Conservation (phyloP, 2,888 invertebrate genomes). For the Caenorhabditis virilis region DNA sequence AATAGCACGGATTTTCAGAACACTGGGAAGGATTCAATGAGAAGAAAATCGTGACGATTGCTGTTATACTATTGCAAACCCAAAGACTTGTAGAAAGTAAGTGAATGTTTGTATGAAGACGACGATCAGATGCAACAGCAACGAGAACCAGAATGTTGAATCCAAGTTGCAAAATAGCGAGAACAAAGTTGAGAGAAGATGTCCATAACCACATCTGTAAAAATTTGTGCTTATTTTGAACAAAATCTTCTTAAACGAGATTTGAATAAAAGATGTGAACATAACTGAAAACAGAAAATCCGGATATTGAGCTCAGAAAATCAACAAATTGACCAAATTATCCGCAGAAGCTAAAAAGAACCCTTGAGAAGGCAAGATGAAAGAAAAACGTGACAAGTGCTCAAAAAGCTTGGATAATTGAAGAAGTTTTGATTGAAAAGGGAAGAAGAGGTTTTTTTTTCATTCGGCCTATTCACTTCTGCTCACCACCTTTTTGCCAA, state of each 20-base stretch:
- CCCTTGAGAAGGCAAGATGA: too few relatives aligned
- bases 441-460: too few relatives aligned
- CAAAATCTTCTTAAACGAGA: too few relatives aligned
- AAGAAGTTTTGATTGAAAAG: too few relatives aligned
- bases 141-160: slow-evolving; percentile 48
- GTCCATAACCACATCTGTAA: slow-evolving; percentile 46
- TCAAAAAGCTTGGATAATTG: too few relatives aligned
- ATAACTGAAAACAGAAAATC: not conserved
- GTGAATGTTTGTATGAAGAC: slow-evolving; percentile 44
- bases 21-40: slow-evolving; percentile 40
- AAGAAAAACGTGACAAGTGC: too few relatives aligned
- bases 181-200: slow-evolving; percentile 46
- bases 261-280: not conserved
- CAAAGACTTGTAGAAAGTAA: slow-evolving; percentile 48
- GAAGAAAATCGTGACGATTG: slow-evolving; percentile 52
- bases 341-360: too few relatives aligned
- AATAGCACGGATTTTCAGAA: slow-evolving; percentile 29
- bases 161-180: slow-evolving; percentile 49
- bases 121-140: slow-evolving; percentile 39
- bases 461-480: too few relatives aligned
- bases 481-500: too few relatives aligned
- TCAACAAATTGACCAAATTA: too few relatives aligned
- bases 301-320: too few relatives aligned
- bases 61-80: slow-evolving; percentile 51
- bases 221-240: not conserved